Percentiles rank a stretch among this genome's conserved stretches.
phyloP scores from a whole-genome alignment of 2,888 invertebrate species.

The Spodoptera picta region DNA sequence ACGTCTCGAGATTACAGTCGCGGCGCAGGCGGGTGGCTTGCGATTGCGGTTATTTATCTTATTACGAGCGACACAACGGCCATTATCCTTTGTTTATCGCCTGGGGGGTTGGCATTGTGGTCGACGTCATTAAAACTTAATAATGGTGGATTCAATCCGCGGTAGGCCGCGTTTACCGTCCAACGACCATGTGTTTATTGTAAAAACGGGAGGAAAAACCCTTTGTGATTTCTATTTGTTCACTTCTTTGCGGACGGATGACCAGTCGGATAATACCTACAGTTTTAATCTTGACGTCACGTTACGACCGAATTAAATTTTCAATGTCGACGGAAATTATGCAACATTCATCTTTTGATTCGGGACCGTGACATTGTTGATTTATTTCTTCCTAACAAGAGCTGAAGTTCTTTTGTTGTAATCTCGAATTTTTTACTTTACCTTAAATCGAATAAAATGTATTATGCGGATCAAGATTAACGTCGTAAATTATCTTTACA shows the following conservation, averaged over 20 bases:
- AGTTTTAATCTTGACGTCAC: conserved; percentile 56
- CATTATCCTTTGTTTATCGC: conserved; percentile 82
- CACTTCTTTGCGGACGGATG: conserved; percentile 55
- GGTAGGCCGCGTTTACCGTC: conserved; percentile 65
- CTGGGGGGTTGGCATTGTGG: conserved; percentile 70
- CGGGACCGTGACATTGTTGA: conserved; percentile 16
- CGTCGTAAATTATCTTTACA: too few relatives aligned
- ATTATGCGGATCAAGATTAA: background rate
- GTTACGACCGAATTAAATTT: conserved; percentile 31
- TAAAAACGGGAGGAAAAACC: conserved; percentile 59
- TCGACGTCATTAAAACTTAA: conserved; percentile 84
- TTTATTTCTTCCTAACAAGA: conserved; percentile 23
- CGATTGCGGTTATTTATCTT: conserved; percentile 77
- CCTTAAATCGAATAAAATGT: conserved; percentile 1
- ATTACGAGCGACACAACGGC: conserved; percentile 73
- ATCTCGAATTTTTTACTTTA: conserved; percentile 2
- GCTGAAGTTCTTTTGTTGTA: conserved; percentile 10
- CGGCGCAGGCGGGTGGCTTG: conserved; percentile 58
- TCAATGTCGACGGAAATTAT: conserved; percentile 21
- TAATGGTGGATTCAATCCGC: conserved; percentile 79
- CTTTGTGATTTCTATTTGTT: conserved; percentile 57
- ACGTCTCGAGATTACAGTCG: conserved; percentile 66
- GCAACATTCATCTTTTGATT: conserved; percentile 14
- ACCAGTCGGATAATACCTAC: conserved; percentile 51
- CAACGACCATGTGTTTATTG: conserved; percentile 67